Percentiles rank a stretch among this genome's conserved stretches.
phyloP scores from a whole-genome alignment of 35 echinoderm and acorn worm genomes.

The Ptychodera flava region DNA sequence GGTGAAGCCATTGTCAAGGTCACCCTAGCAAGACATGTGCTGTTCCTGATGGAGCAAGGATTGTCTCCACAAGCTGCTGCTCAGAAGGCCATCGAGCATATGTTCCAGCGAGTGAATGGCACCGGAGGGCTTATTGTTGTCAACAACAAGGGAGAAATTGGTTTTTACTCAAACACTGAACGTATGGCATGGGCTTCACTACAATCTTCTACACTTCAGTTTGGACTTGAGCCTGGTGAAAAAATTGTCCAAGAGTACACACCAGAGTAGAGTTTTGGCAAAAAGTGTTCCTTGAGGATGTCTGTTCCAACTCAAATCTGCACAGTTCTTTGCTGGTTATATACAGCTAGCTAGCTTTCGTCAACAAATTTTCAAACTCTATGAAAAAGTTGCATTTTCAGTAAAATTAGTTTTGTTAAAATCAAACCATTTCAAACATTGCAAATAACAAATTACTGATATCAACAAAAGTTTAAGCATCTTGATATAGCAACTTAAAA shows the following conservation, averaged over 20 bases:
- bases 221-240: slow-evolving; percentile 60
- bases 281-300: too few species aligned
- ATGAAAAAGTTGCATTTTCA: too few species aligned
- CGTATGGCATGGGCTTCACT: slow-evolving; percentile 89
- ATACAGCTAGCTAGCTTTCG: too few species aligned
- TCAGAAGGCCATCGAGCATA: slow-evolving; percentile 62
- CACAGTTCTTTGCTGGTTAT: too few species aligned
- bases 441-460: too few species aligned
- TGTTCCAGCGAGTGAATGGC: slow-evolving; percentile 51
- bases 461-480: too few species aligned
- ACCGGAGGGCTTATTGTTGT: slow-evolving; percentile 72
- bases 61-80: slow-evolving; percentile 53
- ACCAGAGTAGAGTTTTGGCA: too few species aligned
- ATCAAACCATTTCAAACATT: too few species aligned
- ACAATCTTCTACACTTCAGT: slow-evolving; percentile 28
- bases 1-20: slow-evolving; percentile 74
- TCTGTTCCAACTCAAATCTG: too few species aligned
- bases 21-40: slow-evolving; percentile 36
- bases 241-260: slow-evolving; percentile 5
- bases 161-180: slow-evolving; percentile 51
- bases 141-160: slow-evolving; percentile 58
- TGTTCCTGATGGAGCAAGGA: slow-evolving; percentile 82
- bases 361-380: too few species aligned
- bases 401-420: too few species aligned
- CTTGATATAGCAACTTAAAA: too few species aligned